phyloP scores from a whole-genome alignment of 2,797 vertebrate genomes.

The Pipistrellus pygmaeus region DNA sequence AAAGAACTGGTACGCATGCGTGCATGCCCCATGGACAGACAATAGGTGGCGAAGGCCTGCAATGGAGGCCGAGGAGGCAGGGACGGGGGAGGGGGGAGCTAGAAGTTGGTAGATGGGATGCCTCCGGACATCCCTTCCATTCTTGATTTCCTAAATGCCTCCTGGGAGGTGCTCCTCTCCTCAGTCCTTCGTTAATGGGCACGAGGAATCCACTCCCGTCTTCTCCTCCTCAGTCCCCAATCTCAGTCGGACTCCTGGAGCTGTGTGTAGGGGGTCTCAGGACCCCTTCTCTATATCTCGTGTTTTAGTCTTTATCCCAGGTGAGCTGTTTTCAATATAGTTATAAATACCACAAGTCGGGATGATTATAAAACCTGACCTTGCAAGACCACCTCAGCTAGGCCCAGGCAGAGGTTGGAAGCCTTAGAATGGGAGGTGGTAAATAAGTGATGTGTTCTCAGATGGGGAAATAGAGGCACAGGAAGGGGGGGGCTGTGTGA shows the following conservation, averaged over 20 bases:
- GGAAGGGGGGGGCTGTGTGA: not conserved
- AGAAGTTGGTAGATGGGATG: not conserved
- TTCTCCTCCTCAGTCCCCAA: not conserved
- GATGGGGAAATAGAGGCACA: not conserved
- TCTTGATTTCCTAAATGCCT: not conserved
- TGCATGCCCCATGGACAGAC: too few species aligned
- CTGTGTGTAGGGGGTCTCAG: too few species aligned
- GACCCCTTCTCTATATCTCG: not conserved
- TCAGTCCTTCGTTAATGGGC: not conserved
- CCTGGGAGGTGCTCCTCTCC: not conserved
- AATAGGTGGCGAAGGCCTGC: too few species aligned
- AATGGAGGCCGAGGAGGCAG: too few species aligned
- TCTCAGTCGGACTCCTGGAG: not conserved
- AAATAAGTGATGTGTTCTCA: not conserved
- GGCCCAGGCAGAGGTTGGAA: not conserved
- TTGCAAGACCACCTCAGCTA: not conserved
- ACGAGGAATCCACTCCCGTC: not conserved
- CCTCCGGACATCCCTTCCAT: not conserved
- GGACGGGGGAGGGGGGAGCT: too few species aligned
- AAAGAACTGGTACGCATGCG: too few species aligned
- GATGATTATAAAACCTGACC: not conserved
- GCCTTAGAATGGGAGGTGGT: not conserved
- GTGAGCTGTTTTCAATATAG: not conserved
- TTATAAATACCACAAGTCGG: not conserved
- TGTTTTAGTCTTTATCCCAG: not conserved